A percentile compares a stretch with the other conserved stretches of the same genome.
These are phyloP conservation scores for Brachyrhaphis roseni DNA, from an alignment of 2,797 vertebrate genomes.

Conservation along the genomic window DNA sequence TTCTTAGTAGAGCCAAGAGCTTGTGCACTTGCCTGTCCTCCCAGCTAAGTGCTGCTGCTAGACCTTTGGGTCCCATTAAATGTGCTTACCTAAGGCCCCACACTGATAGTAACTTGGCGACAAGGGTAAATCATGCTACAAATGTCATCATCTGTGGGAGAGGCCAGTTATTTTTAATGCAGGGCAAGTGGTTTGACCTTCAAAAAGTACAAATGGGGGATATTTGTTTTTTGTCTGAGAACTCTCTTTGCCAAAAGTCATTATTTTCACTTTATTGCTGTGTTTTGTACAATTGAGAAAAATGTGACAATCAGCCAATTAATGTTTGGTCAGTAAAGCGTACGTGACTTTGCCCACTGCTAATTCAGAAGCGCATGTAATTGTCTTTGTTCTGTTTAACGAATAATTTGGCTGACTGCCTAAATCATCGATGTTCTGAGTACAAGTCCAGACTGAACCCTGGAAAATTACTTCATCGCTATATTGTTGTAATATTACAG, in stretches of 20 bases:
- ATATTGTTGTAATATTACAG: conserved; percentile 23
- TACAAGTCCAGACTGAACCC: conserved; percentile 37
- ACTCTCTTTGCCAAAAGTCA: conserved; percentile 45
- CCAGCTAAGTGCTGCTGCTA: conserved; percentile 53
- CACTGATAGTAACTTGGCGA: conserved; percentile 76
- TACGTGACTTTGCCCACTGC: conserved; percentile 72
- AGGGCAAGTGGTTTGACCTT: conserved; percentile 60
- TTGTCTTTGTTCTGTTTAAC: conserved; percentile 52
- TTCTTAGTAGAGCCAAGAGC: conserved; percentile 60
- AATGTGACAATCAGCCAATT: conserved; percentile 43
- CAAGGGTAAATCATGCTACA: conserved; percentile 76
- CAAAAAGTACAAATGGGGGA: conserved; percentile 38
- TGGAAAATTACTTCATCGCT: conserved; percentile 41
- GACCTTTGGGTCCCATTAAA: conserved; percentile 73
- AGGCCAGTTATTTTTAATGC: conserved; percentile 69
- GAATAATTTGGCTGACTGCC: conserved; percentile 52
- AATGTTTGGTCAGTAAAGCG: conserved; percentile 25
- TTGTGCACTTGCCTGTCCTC: conserved; percentile 68
- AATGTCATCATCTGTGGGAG: conserved; percentile 74
- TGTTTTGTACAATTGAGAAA: conserved; percentile 11
- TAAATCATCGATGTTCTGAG: conserved; percentile 44
- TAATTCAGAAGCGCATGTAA: conserved; percentile 38
- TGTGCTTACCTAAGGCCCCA: conserved; percentile 76
- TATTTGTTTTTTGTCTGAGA: conserved; percentile 29
- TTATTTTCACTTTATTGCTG: conserved; percentile 33